phyloP scores from a whole-genome alignment of 2,113 vertebrate genomes.

The Ictalurus furcatus region DNA sequence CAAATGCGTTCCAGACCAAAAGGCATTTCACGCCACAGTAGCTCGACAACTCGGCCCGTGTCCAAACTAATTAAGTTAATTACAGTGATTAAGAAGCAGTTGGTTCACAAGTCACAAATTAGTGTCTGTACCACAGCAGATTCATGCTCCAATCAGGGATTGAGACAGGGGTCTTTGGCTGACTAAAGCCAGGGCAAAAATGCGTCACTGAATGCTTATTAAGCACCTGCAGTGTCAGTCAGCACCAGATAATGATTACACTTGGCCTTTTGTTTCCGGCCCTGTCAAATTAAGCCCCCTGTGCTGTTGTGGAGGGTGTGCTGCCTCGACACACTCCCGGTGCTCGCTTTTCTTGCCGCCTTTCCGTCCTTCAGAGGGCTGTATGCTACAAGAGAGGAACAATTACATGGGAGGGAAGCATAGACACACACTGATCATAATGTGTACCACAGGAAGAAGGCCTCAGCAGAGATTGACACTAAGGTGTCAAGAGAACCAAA shows the following conservation, averaged over 20 bases:
- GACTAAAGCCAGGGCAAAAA: constrained; percentile 58
- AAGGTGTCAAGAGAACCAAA: neutral
- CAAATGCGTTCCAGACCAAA: neutral
- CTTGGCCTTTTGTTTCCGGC: constrained; percentile 54
- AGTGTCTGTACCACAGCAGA: constrained; percentile 59
- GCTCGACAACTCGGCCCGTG: constrained; percentile 58
- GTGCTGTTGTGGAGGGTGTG: constrained; percentile 14
- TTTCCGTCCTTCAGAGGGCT: neutral
- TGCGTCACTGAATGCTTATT: constrained; percentile 67
- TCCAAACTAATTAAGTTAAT: constrained; percentile 76
- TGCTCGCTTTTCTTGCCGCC: neutral
- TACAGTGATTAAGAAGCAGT: constrained; percentile 67
- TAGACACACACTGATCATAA: constrained; percentile 15
- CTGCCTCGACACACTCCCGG: neutral
- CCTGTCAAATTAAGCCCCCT: constrained; percentile 58
- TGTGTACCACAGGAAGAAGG: neutral
- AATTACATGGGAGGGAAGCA: constrained; percentile 7
- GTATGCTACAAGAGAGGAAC: constrained; percentile 20
- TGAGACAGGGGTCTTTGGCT: constrained; percentile 45
- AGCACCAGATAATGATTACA: constrained; percentile 63
- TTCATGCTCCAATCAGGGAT: constrained; percentile 47
- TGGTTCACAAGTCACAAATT: constrained; percentile 62
- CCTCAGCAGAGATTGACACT: neutral
- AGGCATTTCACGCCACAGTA: constrained; percentile 35
- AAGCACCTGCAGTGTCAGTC: constrained; percentile 72